phyloP scores from a whole-genome alignment of 2,888 invertebrate species.

The Gasteruption jaculator region DNA sequence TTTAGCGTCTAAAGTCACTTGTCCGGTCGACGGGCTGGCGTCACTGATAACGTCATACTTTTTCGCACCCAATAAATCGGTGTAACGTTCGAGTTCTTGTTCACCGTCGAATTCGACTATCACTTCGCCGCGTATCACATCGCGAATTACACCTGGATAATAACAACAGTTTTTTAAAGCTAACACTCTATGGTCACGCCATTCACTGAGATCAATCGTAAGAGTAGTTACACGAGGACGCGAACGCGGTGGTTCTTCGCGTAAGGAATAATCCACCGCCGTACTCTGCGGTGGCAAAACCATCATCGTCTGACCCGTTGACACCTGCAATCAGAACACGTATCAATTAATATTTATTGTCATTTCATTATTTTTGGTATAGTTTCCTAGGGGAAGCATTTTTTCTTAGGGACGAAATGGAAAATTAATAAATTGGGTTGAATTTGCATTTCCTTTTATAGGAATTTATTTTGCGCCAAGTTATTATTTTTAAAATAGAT shows the following conservation, averaged over 20 bases:
- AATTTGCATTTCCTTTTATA: too few relatives aligned
- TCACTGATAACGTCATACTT: slow-evolving; percentile 89
- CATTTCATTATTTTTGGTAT: too few relatives aligned
- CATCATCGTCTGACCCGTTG: slow-evolving; percentile 41
- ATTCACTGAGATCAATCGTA: slow-evolving; percentile 82
- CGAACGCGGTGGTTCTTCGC: slow-evolving; percentile 45
- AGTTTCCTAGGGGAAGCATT: too few relatives aligned
- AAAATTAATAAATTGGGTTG: too few relatives aligned
- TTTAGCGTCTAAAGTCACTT: slow-evolving; percentile 72
- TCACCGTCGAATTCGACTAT: slow-evolving; percentile 80
- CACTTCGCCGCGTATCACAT: slow-evolving; percentile 66
- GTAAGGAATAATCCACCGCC: slow-evolving; percentile 60
- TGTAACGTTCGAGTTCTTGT: slow-evolving; percentile 65
- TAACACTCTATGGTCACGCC: slow-evolving; percentile 88
- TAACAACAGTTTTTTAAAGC: slow-evolving; percentile 80
- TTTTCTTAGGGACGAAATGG: too few relatives aligned
- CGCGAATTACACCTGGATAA: slow-evolving; percentile 83
- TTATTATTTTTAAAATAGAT: too few relatives aligned
- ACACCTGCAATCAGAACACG: slow-evolving; percentile 28
- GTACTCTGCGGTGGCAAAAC: slow-evolving; percentile 57
- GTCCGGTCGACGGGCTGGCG: slow-evolving; percentile 81
- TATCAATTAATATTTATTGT: not conserved
- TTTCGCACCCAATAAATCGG: slow-evolving; percentile 73
- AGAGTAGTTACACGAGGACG: slow-evolving; percentile 43
- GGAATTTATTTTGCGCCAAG: too few relatives aligned